phyloP scores from a whole-genome alignment of 2,888 invertebrate species.

The Yponomeuta evonymella region DNA sequence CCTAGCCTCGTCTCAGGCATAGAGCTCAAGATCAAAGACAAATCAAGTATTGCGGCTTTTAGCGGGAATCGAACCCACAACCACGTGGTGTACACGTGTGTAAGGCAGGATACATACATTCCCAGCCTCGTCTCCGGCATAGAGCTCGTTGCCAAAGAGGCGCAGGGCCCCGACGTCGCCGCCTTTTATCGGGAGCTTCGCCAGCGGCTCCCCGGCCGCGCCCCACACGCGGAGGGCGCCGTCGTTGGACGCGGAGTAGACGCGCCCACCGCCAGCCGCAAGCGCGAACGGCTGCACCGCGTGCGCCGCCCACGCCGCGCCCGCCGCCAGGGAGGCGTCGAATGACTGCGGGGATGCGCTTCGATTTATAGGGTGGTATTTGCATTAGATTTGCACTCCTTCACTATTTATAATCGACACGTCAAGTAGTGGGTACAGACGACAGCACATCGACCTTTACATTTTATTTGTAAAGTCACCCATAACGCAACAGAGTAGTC shows the following conservation, averaged over 20 bases:
- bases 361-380: background rate
- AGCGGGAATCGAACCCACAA: slow-evolving; percentile 43
- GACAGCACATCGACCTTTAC: too few relatives aligned
- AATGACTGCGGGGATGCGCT: slow-evolving; percentile 36
- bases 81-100: too few relatives aligned
- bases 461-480: too few relatives aligned
- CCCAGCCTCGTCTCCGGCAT: slow-evolving; percentile 78
- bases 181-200: slow-evolving; percentile 53
- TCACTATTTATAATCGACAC: too few relatives aligned
- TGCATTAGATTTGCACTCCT: too few relatives aligned
- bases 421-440: too few relatives aligned
- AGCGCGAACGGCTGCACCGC: slow-evolving; percentile 78
- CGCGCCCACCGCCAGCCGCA: slow-evolving; percentile 61
- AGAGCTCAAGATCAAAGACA: too few relatives aligned
- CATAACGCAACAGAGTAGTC: too few relatives aligned
- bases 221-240: slow-evolving; percentile 78
- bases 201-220: slow-evolving; percentile 45
- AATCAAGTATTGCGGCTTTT: too few relatives aligned
- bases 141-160: slow-evolving; percentile 62
- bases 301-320: slow-evolving; percentile 73
- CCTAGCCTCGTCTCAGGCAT: background rate
- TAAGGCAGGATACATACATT: slow-evolving; percentile 60
- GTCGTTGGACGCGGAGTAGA: slow-evolving; percentile 80
- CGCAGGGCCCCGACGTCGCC: slow-evolving; percentile 52
- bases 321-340: slow-evolving; percentile 42